phyloP scores from a whole-genome alignment of 2,888 invertebrate species.

The Macrophya annulata region DNA sequence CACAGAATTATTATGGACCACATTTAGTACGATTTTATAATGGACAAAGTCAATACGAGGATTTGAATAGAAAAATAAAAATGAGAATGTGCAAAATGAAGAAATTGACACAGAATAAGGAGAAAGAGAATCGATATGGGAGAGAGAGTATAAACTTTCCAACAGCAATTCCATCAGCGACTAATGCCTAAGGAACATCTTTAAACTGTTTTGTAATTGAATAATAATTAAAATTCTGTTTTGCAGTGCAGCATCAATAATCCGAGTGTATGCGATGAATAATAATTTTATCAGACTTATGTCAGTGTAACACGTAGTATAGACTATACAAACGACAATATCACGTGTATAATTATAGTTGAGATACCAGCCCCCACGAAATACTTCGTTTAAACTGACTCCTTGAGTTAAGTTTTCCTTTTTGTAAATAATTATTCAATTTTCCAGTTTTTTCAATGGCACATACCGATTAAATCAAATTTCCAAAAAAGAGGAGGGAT shows the following conservation, averaged over 20 bases:
- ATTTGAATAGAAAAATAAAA: neutral
- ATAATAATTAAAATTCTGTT: conserved; percentile 43
- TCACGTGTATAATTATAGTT: conserved; percentile 30
- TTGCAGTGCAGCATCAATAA: neutral
- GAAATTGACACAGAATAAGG: neutral
- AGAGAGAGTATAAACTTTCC: conserved; percentile 34
- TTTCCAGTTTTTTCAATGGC: neutral
- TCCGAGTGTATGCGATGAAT: neutral
- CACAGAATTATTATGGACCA: neutral
- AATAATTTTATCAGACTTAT: conserved; percentile 37
- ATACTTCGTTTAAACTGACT: conserved; percentile 6
- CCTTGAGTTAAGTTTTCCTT: no score
- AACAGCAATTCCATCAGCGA: conserved; percentile 19
- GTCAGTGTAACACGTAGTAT: conserved; percentile 16
- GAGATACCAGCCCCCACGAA: conserved; percentile 52
- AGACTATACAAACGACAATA: neutral
- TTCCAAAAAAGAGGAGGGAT: neutral
- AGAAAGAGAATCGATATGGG: neutral
- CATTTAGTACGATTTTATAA: neutral
- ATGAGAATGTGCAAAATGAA: neutral
- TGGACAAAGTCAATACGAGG: neutral
- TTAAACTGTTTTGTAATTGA: neutral
- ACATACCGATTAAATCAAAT: neutral
- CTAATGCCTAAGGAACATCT: conserved; percentile 8
- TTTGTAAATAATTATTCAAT: neutral